These are phyloP conservation scores for Dolichopus griseipennis DNA, from an alignment of 2,888 invertebrate species.

Conservation along the genomic window DNA sequence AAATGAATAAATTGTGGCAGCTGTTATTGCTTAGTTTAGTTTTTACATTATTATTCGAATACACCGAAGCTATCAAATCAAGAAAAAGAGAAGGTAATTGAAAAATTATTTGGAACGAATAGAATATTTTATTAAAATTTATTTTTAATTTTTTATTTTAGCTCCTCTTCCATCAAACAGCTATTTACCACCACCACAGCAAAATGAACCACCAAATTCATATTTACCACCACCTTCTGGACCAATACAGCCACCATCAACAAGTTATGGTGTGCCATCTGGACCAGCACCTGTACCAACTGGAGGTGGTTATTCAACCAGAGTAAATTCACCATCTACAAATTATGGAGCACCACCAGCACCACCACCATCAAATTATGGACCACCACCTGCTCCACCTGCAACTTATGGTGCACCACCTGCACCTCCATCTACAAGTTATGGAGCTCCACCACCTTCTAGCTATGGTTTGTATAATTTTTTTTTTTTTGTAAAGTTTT, in stretches of 20 bases:
- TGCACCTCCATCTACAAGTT: constrained; percentile 31
- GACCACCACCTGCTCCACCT: constrained; percentile 32
- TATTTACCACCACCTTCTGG: constrained; percentile 49
- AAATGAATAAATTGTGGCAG: neutral
- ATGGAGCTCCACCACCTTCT: constrained; percentile 37
- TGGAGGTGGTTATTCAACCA: constrained; percentile 26
- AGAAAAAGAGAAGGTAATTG: constrained; percentile 3
- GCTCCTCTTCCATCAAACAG: constrained; percentile 27
- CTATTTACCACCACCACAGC: constrained; percentile 40
- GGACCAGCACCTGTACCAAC: constrained; percentile 32
- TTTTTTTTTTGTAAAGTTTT: neutral
- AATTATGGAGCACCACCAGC: constrained; percentile 44
- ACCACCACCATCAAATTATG: constrained; percentile 30
- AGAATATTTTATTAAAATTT: neutral
- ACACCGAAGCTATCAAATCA: neutral
- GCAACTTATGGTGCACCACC: constrained; percentile 34
- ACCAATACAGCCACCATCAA: constrained; percentile 44
- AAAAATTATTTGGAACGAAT: neutral
- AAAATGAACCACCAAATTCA: constrained; percentile 46
- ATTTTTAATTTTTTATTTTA: neutral
- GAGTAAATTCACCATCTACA: constrained; percentile 35
- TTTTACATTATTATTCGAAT: neutral
- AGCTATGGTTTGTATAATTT: constrained; percentile 20
- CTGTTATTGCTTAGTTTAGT: neutral
- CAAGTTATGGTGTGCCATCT: constrained; percentile 50